Conservation (phyloP, 92 coral and sea anemone species). For the Umimayanthus chanpuru region DNA sequence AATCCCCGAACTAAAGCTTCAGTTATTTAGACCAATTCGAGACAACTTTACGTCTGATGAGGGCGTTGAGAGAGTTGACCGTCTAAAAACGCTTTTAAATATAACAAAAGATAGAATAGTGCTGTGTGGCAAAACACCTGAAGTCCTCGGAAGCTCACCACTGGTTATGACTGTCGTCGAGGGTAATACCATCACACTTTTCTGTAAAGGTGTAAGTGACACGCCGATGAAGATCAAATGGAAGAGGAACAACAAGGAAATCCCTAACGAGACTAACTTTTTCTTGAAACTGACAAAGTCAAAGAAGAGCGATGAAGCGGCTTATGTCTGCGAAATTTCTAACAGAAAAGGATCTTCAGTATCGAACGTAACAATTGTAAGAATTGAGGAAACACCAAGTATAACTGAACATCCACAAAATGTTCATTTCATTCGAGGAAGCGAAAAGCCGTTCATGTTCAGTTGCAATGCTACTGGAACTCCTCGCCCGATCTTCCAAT, state of each 20-base stretch:
- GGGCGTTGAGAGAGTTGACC: background rate
- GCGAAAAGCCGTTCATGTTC: slow-evolving; percentile 22
- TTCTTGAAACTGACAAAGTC: slow-evolving; percentile 11
- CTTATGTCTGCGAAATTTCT: slow-evolving; percentile 46
- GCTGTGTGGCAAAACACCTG: slow-evolving; percentile 49
- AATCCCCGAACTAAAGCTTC: slow-evolving; percentile 27
- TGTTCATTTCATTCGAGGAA: background rate
- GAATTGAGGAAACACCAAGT: slow-evolving; percentile 43
- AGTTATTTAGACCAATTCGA: background rate
- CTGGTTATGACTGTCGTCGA: background rate
- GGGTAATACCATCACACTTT: slow-evolving; percentile 24
- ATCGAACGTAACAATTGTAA: slow-evolving; percentile 58
- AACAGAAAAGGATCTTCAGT: slow-evolving; percentile 40
- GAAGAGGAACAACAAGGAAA: slow-evolving; percentile 48
- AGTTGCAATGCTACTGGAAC: slow-evolving; percentile 53
- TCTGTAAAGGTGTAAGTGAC: slow-evolving; percentile 41
- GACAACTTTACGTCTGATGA: background rate
- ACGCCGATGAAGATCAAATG: slow-evolving; percentile 35
- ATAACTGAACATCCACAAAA: slow-evolving; percentile 46
- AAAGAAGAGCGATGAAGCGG: slow-evolving; percentile 47
- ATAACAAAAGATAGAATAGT: slow-evolving; percentile 37
- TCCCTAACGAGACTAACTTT: background rate
- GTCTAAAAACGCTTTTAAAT: slow-evolving; percentile 5
- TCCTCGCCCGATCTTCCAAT: slow-evolving; percentile 54
- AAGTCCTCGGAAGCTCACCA: slow-evolving; percentile 37